Conservation (phyloP, 2,113 vertebrate genomes). For the Perca schrenkii region DNA sequence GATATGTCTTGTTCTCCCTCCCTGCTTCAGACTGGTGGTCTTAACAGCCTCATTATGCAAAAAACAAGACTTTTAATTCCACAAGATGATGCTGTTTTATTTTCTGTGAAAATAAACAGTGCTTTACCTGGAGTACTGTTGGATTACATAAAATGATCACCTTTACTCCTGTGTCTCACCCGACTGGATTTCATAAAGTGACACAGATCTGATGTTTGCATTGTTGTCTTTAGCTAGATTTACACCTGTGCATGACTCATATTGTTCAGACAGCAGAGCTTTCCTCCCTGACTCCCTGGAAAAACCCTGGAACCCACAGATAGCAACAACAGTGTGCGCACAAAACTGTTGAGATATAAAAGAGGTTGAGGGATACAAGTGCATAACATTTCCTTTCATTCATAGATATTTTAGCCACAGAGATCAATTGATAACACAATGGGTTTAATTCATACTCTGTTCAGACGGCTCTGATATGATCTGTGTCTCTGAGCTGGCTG, state of each 20-base stretch:
- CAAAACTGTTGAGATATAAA: neutral
- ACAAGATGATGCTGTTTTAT: neutral
- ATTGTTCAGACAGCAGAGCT: slow-evolving; percentile 15
- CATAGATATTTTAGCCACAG: neutral
- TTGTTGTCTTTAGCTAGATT: slow-evolving; percentile 38
- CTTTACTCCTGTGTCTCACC: neutral
- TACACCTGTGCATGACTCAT: slow-evolving; percentile 24
- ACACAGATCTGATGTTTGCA: slow-evolving; percentile 26
- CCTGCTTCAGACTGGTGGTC: slow-evolving; percentile 1
- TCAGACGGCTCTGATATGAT: slow-evolving; percentile 27
- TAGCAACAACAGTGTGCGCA: slow-evolving; percentile 7
- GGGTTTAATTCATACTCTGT: slow-evolving; percentile 13
- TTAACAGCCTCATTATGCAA: neutral
- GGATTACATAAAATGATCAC: neutral
- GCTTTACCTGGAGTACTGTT: neutral
- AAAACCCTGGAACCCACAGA: slow-evolving; percentile 26
- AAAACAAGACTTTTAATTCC: neutral
- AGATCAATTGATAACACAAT: neutral
- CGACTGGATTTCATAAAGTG: slow-evolving; percentile 13
- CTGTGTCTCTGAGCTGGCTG: slow-evolving; percentile 26
- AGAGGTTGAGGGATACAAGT: neutral
- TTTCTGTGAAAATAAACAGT: neutral
- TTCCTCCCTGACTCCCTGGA: slow-evolving; percentile 31
- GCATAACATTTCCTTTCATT: neutral
- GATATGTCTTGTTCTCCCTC: slow-evolving; percentile 18